These are phyloP conservation scores for Lepilemur ruficaudatus DNA, from an alignment of 2,797 vertebrate species.

Conservation along the genomic window DNA sequence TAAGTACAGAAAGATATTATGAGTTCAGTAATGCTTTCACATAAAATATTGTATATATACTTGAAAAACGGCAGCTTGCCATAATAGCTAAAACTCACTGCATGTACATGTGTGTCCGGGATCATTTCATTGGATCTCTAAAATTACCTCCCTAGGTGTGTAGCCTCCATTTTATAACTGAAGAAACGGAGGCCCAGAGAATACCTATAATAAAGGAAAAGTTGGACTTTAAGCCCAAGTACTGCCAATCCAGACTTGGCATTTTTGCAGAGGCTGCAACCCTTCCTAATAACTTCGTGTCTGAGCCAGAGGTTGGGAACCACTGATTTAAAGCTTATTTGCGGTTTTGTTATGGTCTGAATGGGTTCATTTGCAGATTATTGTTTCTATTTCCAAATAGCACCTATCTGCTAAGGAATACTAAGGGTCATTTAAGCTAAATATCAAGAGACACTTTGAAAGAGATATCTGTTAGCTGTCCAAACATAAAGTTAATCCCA, in stretches of 20 bases:
- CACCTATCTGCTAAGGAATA: neutral
- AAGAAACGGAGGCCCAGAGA: neutral
- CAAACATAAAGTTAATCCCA: conserved; percentile 28
- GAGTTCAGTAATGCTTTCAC: neutral
- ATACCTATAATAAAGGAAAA: neutral
- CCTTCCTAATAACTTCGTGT: neutral
- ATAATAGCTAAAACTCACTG: neutral
- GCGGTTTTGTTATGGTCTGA: neutral
- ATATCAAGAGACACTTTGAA: neutral
- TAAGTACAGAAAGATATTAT: neutral
- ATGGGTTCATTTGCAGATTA: neutral
- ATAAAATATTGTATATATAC: neutral
- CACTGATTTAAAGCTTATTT: neutral
- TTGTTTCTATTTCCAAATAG: neutral
- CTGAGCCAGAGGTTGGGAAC: neutral
- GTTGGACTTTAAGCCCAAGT: neutral
- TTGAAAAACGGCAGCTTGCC: neutral
- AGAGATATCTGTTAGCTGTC: neutral
- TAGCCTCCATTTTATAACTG: neutral
- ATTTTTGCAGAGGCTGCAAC: neutral
- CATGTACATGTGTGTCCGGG: neutral
- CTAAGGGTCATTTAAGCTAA: neutral
- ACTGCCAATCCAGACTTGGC: neutral
- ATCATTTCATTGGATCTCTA: neutral
- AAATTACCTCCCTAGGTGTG: neutral